Conservation (phyloP, 2,888 invertebrate species). For the Caenorhabditis sinica region DNA sequence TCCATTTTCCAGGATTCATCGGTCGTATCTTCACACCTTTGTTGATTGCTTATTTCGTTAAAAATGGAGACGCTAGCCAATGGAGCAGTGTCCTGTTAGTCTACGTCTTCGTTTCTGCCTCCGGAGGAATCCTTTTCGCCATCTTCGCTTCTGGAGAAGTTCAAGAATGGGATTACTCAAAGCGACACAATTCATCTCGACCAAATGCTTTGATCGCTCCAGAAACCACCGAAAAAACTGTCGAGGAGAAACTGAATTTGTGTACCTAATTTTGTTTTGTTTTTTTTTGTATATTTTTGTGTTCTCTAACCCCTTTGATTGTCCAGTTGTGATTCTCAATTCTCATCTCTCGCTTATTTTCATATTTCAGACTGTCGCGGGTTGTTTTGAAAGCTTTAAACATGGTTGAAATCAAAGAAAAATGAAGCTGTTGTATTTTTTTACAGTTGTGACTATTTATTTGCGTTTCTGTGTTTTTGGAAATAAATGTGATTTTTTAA, state of each 20-base stretch:
- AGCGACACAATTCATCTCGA: constrained; percentile 26
- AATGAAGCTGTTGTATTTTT: not conserved
- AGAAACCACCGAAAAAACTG: constrained; percentile 31
- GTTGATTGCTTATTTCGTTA: constrained; percentile 73
- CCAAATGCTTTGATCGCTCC: constrained; percentile 45
- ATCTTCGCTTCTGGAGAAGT: constrained; percentile 74
- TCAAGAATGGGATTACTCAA: constrained; percentile 67
- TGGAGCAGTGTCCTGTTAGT: constrained; percentile 74
- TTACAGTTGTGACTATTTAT: not conserved
- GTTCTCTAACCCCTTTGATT: not conserved
- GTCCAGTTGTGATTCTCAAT: constrained; percentile 6
- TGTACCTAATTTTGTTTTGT: constrained; percentile 13
- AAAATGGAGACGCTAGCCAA: constrained; percentile 76
- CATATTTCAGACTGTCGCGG: constrained; percentile 33
- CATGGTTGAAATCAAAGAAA: not conserved
- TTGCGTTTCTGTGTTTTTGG: not conserved
- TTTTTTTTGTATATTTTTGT: not conserved
- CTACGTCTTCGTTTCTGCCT: constrained; percentile 64
- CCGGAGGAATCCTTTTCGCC: constrained; percentile 71
- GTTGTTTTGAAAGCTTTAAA: constrained; percentile 44
- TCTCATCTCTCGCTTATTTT: constrained; percentile 42
- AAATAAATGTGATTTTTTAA: not conserved
- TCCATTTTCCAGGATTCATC: constrained; percentile 61
- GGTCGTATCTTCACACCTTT: constrained; percentile 72
- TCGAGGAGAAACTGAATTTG: constrained; percentile 24